phyloP scores from a whole-genome alignment of 2,797 vertebrate species.

The Hyperoplus lanceolatus region DNA sequence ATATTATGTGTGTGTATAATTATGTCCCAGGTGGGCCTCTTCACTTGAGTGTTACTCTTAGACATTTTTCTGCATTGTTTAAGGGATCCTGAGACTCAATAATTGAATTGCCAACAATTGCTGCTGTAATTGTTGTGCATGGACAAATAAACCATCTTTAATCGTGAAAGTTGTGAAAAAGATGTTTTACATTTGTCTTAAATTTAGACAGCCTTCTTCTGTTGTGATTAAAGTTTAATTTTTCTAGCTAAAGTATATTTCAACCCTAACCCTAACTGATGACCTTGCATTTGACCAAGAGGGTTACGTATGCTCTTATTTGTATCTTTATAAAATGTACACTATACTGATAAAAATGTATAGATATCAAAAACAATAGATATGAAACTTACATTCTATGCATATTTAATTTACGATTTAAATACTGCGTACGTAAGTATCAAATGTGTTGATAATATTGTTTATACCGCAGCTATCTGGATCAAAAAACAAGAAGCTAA shows the following conservation, averaged over 20 bases:
- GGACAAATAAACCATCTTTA: too few relatives aligned
- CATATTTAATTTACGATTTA: background rate
- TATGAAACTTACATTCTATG: background rate
- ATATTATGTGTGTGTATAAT: too few relatives aligned
- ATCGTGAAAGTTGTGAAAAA: background rate
- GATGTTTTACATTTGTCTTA: conserved; percentile 19
- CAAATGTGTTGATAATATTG: conserved; percentile 2
- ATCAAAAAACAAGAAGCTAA: background rate
- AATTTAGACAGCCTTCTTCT: conserved; percentile 22
- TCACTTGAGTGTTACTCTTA: too few relatives aligned
- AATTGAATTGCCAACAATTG: too few relatives aligned
- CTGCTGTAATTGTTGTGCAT: too few relatives aligned
- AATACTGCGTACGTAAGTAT: conserved; percentile 8
- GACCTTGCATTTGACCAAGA: conserved; percentile 1
- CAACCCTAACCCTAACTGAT: background rate
- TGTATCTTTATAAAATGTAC: conserved; percentile 10
- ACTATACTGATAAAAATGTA: background rate
- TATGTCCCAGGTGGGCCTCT: too few relatives aligned
- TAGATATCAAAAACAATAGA: background rate
- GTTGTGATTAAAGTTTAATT: background rate
- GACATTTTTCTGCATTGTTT: too few relatives aligned
- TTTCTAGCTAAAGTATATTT: background rate
- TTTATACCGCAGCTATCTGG: conserved; percentile 20
- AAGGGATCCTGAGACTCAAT: too few relatives aligned
- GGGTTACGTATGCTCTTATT: background rate